Evolutionary conservation across 2,888 invertebrate genomes (phyloP), one percentile per base, ranked within the genome.

Genomic region (Trichogramma dendrolimi): DNA sequence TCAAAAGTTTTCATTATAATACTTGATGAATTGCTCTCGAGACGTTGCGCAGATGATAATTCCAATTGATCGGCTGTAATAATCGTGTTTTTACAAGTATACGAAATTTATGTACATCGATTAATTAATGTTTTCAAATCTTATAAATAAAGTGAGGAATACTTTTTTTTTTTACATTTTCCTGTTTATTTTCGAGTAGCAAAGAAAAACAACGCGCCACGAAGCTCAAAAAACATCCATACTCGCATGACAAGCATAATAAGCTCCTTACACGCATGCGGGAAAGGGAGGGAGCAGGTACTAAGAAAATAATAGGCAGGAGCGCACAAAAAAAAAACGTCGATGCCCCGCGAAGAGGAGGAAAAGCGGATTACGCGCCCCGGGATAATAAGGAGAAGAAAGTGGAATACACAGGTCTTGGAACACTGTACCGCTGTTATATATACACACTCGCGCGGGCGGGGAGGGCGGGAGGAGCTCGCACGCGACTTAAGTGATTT

Each of bases 401-500:
- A 63, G 64, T 56, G 38, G 38, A 51, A 59, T 50, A 44, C 55
- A 55, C 53, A 54, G 61, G 47, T 55, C 6, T 14, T 41, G 3
- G 27, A 27, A 27, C 27, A 27, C 27, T 27, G 27, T 27, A 27
- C 27, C 2, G 27, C 27, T 27, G 27, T 27, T 27, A 27, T 27
- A 14, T 14, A 27, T 27, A 27, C 27, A 27, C 27, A 27, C 48
- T 43, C 53, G 39, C 8, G 8, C 48, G 10, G 40, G 46, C 10
- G 14, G 39, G 27, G 54, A 38, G 6, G 10, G 14, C 43, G 59
- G 50, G 48, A 55, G 56, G 41, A 62, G 43, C 62, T 62, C 66
- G 69, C 68, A 68, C 70, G 72, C 71, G 71, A 71, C 71, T 70
- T 68, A 66, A 68, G 67, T 64, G 66, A 68, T 68, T 73, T 77